Percentiles rank a stretch among this genome's conserved stretches.
These are phyloP conservation scores for Lithosia quadra DNA, from an alignment of 2,888 invertebrate genomes.

Conservation along the genomic window DNA sequence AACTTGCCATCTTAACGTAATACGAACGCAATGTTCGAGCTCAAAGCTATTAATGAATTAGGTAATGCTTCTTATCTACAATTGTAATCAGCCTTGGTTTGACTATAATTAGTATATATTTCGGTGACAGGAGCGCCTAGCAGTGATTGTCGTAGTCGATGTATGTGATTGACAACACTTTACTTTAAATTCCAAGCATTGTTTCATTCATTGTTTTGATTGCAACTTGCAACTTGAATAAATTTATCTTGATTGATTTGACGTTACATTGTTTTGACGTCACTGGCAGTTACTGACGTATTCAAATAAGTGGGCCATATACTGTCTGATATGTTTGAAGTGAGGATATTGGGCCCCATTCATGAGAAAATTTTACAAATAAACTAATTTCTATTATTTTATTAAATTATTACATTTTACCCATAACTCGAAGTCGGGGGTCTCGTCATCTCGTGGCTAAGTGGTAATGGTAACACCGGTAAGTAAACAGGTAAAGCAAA, in stretches of 20 bases:
- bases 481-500: too few relatives aligned
- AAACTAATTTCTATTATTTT: too few relatives aligned
- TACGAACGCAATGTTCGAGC: conserved; percentile 37
- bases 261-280: conserved; percentile 1
- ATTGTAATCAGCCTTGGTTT: conserved; percentile 79
- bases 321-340: neutral
- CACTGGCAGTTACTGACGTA: neutral
- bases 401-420: too few relatives aligned
- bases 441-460: too few relatives aligned
- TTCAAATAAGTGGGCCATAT: neutral
- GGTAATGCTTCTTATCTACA: conserved; percentile 79
- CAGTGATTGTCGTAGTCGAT: neutral
- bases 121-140: conserved; percentile 52
- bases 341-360: neutral
- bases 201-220: conserved; percentile 6
- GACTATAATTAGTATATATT: conserved; percentile 35
- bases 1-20: conserved; percentile 67
- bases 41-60: conserved; percentile 60
- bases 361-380: neutral
- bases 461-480: too few relatives aligned
- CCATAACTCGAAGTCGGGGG: too few relatives aligned
- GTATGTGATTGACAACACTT: neutral
- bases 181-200: neutral
- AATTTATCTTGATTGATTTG: neutral
- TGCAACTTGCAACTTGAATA: neutral